Conservation (phyloP, 1,140 invertebrate genomes). For the Halesus radiatus region DNA sequence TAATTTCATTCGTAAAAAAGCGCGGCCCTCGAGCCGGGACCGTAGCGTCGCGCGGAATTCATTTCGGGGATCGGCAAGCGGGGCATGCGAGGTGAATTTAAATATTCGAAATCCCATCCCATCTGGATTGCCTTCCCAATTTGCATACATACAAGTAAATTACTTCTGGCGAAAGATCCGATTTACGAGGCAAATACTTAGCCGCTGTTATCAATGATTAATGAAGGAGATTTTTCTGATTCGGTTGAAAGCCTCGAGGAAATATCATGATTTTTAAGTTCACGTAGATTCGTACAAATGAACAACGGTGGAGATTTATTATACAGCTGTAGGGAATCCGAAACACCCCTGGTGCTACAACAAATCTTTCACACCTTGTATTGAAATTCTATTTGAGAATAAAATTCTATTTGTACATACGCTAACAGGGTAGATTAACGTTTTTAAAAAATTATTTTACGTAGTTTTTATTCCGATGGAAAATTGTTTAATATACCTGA, state of each 20-base stretch:
- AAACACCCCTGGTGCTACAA: too few species aligned
- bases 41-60: background rate
- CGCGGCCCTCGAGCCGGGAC: background rate
- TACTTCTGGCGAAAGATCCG: constrained; percentile 52
- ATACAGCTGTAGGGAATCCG: too few species aligned
- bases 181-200: constrained; percentile 44
- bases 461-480: too few species aligned
- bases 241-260: background rate
- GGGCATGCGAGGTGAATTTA: constrained; percentile 38
- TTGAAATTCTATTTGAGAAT: too few species aligned
- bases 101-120: constrained; percentile 51
- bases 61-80: constrained; percentile 17
- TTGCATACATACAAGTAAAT: constrained; percentile 56
- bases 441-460: too few species aligned
- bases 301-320: too few species aligned
- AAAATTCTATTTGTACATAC: too few species aligned
- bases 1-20: background rate
- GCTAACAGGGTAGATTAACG: too few species aligned
- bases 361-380: too few species aligned
- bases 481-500: too few species aligned
- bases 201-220: constrained; percentile 16
- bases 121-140: constrained; percentile 48
- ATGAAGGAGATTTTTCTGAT: constrained; percentile 5
- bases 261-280: background rate
- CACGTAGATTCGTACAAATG: background rate